phyloP scores from a whole-genome alignment of 2,113 vertebrate genomes.

The Pachypanchax playfairii region DNA sequence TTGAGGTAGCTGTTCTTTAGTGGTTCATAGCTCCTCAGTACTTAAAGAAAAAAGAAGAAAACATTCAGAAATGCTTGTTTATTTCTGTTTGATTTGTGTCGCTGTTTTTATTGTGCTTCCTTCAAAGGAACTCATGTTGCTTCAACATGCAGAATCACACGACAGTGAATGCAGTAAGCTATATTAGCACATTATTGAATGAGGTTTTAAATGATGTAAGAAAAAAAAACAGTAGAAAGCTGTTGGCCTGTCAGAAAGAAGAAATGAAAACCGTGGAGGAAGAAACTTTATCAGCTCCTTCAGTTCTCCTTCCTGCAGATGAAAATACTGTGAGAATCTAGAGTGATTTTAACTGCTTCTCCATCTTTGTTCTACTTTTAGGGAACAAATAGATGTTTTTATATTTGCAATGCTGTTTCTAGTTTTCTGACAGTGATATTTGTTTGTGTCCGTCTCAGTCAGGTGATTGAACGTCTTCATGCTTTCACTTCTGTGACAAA shows the following conservation, averaged over 20 bases:
- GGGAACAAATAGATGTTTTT: constrained; percentile 3
- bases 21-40: neutral
- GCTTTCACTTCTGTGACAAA: constrained; percentile 33
- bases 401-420: neutral
- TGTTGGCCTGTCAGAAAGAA: constrained; percentile 44
- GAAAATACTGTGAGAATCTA: constrained; percentile 24
- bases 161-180: neutral
- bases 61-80: too few species aligned
- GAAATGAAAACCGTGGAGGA: constrained; percentile 55
- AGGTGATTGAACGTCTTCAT: constrained; percentile 40
- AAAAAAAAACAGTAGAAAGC: constrained; percentile 13
- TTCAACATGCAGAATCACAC: neutral
- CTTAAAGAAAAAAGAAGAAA: neutral
- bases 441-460: constrained; percentile 26
- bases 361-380: neutral
- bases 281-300: constrained; percentile 43
- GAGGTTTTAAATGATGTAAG: neutral
- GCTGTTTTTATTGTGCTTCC: constrained; percentile 5
- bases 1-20: too few species aligned
- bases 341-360: constrained; percentile 15
- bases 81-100: neutral
- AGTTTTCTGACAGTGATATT: neutral
- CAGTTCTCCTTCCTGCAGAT: constrained; percentile 2
- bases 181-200: constrained; percentile 1
- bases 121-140: constrained; percentile 19